Evolutionary conservation across 2,797 vertebrate genomes (phyloP), one percentile per base, ranked within the genome.

Genomic region (Amphiprion clarkii): DNA sequence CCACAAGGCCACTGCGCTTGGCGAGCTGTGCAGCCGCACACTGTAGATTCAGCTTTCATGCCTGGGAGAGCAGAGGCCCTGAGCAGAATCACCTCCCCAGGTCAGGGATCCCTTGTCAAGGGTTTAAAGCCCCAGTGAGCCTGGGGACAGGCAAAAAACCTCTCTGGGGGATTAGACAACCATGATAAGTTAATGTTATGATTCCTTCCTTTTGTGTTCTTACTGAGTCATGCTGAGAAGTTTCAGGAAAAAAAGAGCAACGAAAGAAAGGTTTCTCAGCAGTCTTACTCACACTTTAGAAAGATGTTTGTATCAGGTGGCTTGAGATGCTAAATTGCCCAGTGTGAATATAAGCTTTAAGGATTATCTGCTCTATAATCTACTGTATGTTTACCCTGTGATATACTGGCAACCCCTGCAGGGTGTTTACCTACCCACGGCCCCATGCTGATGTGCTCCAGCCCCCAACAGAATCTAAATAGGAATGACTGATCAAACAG

Each of bases 101-200:
- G 76, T 85, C 83, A 79, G 86, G 79, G 70, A 68, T 75, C 73
- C 77, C 51, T 69, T 56, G 65, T 79, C 77, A 70, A 70, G 76
- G 52, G 48, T 77, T 78, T 74, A 75, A 86, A 81, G 55, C 57
- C 36, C 51, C 64, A 36, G 4, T 56, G 54, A 81, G 57, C 74
- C 71, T 12, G 19, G 63, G 71, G 67, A 70, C 61, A 27, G 49
- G 75, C 54, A 60, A 61, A 55, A 55, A 73, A 58, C 42, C 56
- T 67, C 82, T 68, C 61, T 2, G 69, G 29, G 57, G 81, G 81
- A 76, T 88, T 83, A 76, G 51, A 21, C 59, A 81, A 81, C 44
- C 46, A 57, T 44, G 67, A 76, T 66, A 58, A 59, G 48, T 56
- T 39, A 67, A 78, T 52, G 55, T 6, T 61, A 65, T 19, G 59